Evolutionary conservation across 2,888 invertebrate genomes (phyloP).

Genomic region (Chironomus tentans): DNA sequence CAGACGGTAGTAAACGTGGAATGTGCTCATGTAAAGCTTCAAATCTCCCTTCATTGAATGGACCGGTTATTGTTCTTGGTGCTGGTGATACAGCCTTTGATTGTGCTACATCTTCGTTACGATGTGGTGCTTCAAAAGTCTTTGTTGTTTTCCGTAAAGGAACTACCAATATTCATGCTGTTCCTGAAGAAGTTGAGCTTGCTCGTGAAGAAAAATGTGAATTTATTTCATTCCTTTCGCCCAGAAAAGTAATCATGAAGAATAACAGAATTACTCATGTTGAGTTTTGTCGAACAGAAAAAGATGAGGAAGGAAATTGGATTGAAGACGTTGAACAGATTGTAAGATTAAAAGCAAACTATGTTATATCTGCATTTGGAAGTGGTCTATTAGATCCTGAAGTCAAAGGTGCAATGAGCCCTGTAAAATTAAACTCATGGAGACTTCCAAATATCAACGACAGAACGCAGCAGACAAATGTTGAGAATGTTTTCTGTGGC

Average conservation of each 20-base stretch:
- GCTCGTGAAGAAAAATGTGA: constrained; percentile 96
- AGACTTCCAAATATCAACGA: constrained; percentile 73
- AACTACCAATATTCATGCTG: constrained; percentile 88
- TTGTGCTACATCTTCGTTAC: constrained; percentile 92
- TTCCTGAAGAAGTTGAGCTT: constrained; percentile 95
- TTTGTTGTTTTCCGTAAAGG: constrained; percentile 92
- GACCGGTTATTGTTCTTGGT: constrained; percentile 83
- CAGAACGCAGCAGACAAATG: constrained; percentile 67
- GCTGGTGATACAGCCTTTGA: constrained; percentile 99
- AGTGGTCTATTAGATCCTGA: constrained; percentile 72
- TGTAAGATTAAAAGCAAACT: constrained; percentile 77
- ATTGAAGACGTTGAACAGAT: constrained; percentile 79
- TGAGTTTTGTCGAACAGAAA: constrained; percentile 79
- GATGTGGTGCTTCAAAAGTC: constrained; percentile 89
- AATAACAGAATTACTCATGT: constrained; percentile 63
- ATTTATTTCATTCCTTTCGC: constrained; percentile 87
- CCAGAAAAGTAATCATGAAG: constrained; percentile 69
- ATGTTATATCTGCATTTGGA: constrained; percentile 94
- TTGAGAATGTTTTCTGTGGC: constrained; percentile 78
- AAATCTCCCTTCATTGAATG: constrained; percentile 61
- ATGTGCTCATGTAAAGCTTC: constrained; percentile 68
- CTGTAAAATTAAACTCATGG: constrained; percentile 66
- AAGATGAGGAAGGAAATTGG: constrained; percentile 80
- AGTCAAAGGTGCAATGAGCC: constrained; percentile 65
- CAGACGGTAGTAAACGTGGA: constrained; percentile 81